A percentile compares a stretch with the other conserved stretches of the same genome.
Evolutionary conservation across 2,113 vertebrate genomes (phyloP).

Genomic region (Meleagris gallopavo): DNA sequence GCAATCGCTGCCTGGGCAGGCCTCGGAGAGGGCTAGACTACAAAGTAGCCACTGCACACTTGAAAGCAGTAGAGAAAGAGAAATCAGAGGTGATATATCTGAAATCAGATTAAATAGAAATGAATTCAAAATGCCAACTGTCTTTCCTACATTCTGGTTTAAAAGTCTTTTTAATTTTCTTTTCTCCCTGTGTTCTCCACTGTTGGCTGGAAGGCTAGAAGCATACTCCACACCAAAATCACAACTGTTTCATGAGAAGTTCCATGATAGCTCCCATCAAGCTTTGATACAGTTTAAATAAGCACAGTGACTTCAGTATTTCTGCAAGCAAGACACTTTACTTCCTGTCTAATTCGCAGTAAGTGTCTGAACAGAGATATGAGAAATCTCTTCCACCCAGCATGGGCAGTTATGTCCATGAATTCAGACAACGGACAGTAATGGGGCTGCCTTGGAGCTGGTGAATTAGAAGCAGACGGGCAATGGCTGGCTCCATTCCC

Average conservation of each 20-base stretch:
- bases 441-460: rapidly evolving
- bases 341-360: neutral
- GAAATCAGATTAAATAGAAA: neutral
- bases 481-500: neutral
- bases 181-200: neutral
- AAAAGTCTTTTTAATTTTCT: neutral
- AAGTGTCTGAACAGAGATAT: neutral
- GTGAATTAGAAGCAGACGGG: neutral
- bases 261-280: neutral
- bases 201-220: neutral
- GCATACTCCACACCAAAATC: neutral
- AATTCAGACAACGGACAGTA: neutral
- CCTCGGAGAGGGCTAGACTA: neutral
- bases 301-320: neutral
- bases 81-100: neutral
- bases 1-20: slow-evolving; percentile 17
- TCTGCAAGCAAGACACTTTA: neutral
- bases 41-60: neutral
- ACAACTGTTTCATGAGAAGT: neutral
- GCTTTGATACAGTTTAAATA: neutral
- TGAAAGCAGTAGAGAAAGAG: neutral
- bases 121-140: neutral
- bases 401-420: rapidly evolving
- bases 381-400: neutral
- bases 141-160: neutral